Base-by-base conservation (phyloP, 1,140 invertebrate genomes). In the Formica exsecta region DNA sequence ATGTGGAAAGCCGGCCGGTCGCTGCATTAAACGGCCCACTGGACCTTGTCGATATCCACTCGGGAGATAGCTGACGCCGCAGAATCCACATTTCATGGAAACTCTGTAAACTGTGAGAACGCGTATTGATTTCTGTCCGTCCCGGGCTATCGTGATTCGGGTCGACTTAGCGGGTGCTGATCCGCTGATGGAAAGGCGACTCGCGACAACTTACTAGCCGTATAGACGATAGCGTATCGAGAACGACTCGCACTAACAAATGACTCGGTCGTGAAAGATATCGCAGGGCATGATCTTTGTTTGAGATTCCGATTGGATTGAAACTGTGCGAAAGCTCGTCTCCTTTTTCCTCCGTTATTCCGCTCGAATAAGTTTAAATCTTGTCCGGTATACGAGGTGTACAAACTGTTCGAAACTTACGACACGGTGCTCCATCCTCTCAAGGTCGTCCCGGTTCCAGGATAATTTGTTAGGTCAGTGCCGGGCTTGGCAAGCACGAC, bases 401-500 rank as follows among this genome's bases (percentile, higher is more conserved):
- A 41, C 6, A 29, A 25, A 38, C 6, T 38, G 32, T 79, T 38
- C 19, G 25, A 11, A 51, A 59, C 51, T 71, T 36, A 19, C 19
- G 76, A 79, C 75, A 54, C 29, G 41, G 16, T 32, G 51, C 11
- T 59, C 38, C 51, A 44, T 25, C 2, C 79, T 83, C 54, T 25
- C 51, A 65, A 83, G 88, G 87, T 90, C 89, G 74, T 66, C 57
- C 32, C 36, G 36, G 29, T 70, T 65, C 2, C 11, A 16, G 48
- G 32, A 36, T 22, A 29, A 76, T 84, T 84, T 61, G 86, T 68
- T 87, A 59, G 87, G 87, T 90, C 88, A 86, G 51, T 79, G 44
- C 44, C 51, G 29, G 74, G 62, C 75, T 86, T 89, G 87, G 87
- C 89, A 59, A 11, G 41, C 25, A 61, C 9, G n/a, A 68, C 6